These are phyloP conservation scores for Aphidius colemani DNA, from an alignment of 2,888 invertebrate species.

Conservation along the genomic window DNA sequence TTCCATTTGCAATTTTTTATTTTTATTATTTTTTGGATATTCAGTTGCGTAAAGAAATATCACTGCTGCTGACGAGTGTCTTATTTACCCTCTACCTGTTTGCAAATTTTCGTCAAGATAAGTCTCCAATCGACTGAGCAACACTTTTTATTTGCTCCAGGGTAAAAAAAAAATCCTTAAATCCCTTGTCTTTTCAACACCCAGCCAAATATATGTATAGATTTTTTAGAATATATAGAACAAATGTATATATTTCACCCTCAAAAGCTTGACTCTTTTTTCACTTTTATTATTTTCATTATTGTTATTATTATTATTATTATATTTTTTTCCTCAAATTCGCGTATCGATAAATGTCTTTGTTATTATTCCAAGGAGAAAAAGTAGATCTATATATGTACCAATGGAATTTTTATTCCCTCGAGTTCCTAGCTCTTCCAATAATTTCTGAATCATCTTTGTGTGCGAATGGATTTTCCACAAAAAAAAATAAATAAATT, in stretches of 20 bases:
- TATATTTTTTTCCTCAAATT: neutral
- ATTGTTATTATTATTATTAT: neutral
- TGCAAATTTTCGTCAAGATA: conserved; percentile 42
- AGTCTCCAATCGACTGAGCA: conserved; percentile 40
- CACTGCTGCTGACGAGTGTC: too few species aligned
- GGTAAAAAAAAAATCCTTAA: neutral
- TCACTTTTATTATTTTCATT: conserved; percentile 7
- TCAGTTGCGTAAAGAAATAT: conserved; percentile 20
- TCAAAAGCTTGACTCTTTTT: conserved; percentile 35
- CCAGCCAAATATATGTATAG: neutral
- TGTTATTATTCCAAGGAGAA: conserved; percentile 38
- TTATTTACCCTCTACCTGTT: too few species aligned
- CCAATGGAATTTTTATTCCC: conserved; percentile 19
- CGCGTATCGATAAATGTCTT: conserved; percentile 25
- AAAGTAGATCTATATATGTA: conserved; percentile 22
- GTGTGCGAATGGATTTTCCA: conserved; percentile 19
- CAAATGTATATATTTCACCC: conserved; percentile 8
- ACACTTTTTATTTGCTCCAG: conserved; percentile 38
- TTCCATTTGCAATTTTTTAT: conserved; percentile 6
- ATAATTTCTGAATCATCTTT: conserved; percentile 32
- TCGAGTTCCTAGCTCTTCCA: conserved; percentile 30
- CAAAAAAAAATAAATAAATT: conserved; percentile 4
- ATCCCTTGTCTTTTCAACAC: conserved; percentile 11
- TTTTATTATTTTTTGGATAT: neutral
- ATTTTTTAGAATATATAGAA: neutral